These are phyloP conservation scores for Alosa sapidissima DNA, from an alignment of 2,797 vertebrate species.

Conservation along the genomic window DNA sequence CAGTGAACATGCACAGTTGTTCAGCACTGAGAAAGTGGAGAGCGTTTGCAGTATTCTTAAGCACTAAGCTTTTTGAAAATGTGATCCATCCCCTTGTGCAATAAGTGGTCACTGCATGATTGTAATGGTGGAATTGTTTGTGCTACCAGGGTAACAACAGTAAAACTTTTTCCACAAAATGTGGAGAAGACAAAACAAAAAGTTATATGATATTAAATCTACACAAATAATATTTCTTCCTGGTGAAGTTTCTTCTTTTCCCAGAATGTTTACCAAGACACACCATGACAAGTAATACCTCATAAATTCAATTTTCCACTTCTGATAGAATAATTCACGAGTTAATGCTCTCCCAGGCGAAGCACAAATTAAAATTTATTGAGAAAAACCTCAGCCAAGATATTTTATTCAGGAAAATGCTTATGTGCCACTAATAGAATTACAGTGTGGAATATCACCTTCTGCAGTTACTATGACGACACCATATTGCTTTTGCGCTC, in stretches of 20 bases:
- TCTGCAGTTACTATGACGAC: constrained; percentile 52
- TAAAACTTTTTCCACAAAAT: background rate
- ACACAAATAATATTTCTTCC: constrained; percentile 8
- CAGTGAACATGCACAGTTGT: background rate
- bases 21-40: background rate
- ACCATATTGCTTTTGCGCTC: constrained; percentile 47
- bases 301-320: constrained; percentile 38
- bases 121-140: background rate
- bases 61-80: background rate
- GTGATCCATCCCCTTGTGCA: background rate
- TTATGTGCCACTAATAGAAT: constrained; percentile 47
- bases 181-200: background rate
- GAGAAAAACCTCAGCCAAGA: constrained; percentile 36
- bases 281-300: constrained; percentile 27
- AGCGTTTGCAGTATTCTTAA: background rate
- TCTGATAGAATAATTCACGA: constrained; percentile 21
- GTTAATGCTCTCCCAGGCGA: constrained; percentile 36
- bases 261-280: constrained; percentile 23
- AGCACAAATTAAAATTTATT: constrained; percentile 51
- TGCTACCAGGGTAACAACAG: background rate
- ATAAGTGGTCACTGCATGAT: background rate
- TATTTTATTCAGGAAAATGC: constrained; percentile 46
- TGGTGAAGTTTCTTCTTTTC: background rate
- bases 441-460: constrained; percentile 43
- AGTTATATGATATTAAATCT: background rate